Evolutionary conservation across 2,888 invertebrate genomes (phyloP).

Genomic region (Caenorhabditis sinica): DNA sequence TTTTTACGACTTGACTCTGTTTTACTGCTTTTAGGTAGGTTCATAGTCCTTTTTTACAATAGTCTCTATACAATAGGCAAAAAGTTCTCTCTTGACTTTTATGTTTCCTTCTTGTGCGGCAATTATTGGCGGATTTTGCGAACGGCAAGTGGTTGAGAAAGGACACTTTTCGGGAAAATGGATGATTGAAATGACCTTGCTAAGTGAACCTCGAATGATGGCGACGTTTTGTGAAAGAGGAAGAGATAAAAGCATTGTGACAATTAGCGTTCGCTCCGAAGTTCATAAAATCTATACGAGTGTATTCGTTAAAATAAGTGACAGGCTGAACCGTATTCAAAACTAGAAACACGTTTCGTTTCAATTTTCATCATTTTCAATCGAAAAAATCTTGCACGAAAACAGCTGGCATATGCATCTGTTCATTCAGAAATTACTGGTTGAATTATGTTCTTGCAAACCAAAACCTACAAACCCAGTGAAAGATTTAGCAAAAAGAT

Average conservation of each 20-base stretch:
- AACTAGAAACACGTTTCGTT: too few relatives aligned
- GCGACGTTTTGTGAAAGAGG: conserved; percentile 34
- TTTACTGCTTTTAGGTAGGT: neutral
- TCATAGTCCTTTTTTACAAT: neutral
- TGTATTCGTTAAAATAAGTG: too few relatives aligned
- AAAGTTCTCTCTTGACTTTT: neutral
- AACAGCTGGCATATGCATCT: too few relatives aligned
- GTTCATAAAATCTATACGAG: conserved; percentile 6
- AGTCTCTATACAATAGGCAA: conserved; percentile 8
- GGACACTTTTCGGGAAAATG: conserved; percentile 16
- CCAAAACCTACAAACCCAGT: too few relatives aligned
- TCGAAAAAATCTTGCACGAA: too few relatives aligned
- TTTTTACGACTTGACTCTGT: neutral
- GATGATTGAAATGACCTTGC: conserved; percentile 54
- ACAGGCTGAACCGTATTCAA: too few relatives aligned
- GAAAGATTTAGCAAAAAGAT: conserved; percentile 2
- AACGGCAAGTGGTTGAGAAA: conserved; percentile 39
- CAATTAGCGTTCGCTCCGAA: conserved; percentile 35
- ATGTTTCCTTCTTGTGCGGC: conserved; percentile 33
- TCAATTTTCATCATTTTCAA: neutral
- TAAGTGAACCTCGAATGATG: conserved; percentile 46
- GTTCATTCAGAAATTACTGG: too few relatives aligned
- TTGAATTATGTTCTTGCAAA: too few relatives aligned
- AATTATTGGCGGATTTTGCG: conserved; percentile 40
- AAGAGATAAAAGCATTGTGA: conserved; percentile 30